Conservation (phyloP, 2,888 invertebrate species). For the Metopia argyrocephala region DNA sequence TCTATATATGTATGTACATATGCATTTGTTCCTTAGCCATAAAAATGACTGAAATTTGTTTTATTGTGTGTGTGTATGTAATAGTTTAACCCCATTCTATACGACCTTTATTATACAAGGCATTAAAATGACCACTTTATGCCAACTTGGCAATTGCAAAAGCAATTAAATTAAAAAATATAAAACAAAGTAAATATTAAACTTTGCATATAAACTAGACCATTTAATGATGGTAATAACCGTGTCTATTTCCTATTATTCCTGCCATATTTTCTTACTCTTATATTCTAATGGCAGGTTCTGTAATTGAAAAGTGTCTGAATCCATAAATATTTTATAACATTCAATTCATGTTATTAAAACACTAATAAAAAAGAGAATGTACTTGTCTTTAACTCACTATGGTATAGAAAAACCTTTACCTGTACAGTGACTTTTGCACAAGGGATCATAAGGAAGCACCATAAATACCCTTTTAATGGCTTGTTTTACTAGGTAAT, state of each 20-base stretch:
- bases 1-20: not conserved
- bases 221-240: constrained; percentile 52
- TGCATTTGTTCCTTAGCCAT: not conserved
- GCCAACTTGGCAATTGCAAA: constrained; percentile 10
- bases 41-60: not conserved
- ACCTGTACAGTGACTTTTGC: too few relatives aligned
- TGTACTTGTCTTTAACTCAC: too few relatives aligned
- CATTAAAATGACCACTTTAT: not conserved
- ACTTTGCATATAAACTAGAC: constrained; percentile 7
- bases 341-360: constrained; percentile 49
- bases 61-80: not conserved
- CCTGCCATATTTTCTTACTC: not conserved
- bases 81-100: not conserved
- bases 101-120: not conserved
- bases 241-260: not conserved
- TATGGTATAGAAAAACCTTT: too few relatives aligned
- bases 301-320: constrained; percentile 36
- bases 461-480: not conserved
- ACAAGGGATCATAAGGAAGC: not conserved
- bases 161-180: constrained; percentile 6
- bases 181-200: too few relatives aligned
- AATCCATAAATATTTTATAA: constrained; percentile 39
- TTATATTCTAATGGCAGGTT: not conserved
- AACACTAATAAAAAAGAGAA: too few relatives aligned
- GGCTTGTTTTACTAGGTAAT: not conserved